These are phyloP conservation scores for Carollia perspicillata DNA, from an alignment of 2,113 vertebrate genomes.

Conservation along the genomic window DNA sequence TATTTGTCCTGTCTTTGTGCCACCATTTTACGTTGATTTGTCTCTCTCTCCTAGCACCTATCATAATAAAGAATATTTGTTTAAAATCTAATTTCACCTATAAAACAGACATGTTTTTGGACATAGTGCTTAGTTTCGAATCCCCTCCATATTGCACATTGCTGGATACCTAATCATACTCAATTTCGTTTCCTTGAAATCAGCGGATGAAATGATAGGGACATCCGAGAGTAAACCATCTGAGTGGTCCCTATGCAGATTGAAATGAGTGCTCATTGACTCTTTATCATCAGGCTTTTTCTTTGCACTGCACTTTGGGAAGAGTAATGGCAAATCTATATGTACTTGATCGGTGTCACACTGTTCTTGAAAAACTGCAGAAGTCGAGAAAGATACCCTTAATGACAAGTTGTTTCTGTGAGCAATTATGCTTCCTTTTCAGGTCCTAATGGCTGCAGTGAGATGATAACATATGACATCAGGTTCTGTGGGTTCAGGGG, in stretches of 20 bases:
- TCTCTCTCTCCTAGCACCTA: not conserved
- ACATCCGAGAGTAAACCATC: not conserved
- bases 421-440: constrained; percentile 49
- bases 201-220: not conserved
- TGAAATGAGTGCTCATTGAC: not conserved
- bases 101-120: not conserved
- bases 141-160: not conserved
- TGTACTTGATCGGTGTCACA: not conserved
- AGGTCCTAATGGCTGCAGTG: not conserved
- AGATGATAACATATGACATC: not conserved
- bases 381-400: not conserved
- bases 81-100: not conserved
- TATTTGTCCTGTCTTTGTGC: not conserved
- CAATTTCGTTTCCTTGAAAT: not conserved
- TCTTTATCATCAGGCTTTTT: not conserved
- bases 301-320: constrained; percentile 21
- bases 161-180: not conserved
- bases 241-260: not conserved
- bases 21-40: not conserved
- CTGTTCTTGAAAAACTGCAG: not conserved
- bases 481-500: not conserved
- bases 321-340: constrained; percentile 46
- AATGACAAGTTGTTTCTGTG: constrained; percentile 32
- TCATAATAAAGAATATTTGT: not conserved
- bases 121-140: not conserved